Conservation (phyloP, 2,113 vertebrate genomes). For the Lontra canadensis region DNA sequence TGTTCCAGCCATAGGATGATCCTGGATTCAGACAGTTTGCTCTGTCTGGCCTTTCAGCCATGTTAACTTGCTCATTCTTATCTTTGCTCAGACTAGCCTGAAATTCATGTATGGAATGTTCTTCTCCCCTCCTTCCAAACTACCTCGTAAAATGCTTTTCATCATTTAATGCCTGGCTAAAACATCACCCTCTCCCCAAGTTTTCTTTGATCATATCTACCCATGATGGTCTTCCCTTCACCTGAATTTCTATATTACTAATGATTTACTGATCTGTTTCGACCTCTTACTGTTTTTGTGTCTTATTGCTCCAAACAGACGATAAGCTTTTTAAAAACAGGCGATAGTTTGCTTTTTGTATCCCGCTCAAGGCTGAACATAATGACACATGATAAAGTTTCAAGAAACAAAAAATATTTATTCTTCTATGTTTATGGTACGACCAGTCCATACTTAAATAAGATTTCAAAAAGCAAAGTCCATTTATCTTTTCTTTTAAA, state of each 20-base stretch:
- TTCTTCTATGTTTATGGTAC: constrained; percentile 47
- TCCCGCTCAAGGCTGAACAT: not conserved
- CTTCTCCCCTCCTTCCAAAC: not conserved
- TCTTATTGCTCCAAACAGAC: not conserved
- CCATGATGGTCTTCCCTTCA: not conserved
- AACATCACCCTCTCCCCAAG: not conserved
- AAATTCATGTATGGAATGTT: not conserved
- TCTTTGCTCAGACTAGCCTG: not conserved
- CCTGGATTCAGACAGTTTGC: not conserved
- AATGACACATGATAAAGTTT: not conserved
- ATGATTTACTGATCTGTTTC: not conserved
- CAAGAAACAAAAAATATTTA: constrained; percentile 28
- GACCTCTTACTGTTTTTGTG: not conserved
- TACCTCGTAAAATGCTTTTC: not conserved
- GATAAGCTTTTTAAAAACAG: not conserved
- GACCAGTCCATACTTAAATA: not conserved
- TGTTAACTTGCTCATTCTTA: not conserved
- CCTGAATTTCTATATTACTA: not conserved
- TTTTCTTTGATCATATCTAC: not conserved
- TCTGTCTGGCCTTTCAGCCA: not conserved
- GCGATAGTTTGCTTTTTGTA: not conserved
- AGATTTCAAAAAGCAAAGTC: constrained; percentile 54
- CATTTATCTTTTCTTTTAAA: constrained; percentile 55
- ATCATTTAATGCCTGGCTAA: not conserved
- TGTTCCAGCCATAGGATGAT: not conserved